phyloP scores from a whole-genome alignment of 1,140 invertebrate genomes.

The Lordiphosa collinella region DNA sequence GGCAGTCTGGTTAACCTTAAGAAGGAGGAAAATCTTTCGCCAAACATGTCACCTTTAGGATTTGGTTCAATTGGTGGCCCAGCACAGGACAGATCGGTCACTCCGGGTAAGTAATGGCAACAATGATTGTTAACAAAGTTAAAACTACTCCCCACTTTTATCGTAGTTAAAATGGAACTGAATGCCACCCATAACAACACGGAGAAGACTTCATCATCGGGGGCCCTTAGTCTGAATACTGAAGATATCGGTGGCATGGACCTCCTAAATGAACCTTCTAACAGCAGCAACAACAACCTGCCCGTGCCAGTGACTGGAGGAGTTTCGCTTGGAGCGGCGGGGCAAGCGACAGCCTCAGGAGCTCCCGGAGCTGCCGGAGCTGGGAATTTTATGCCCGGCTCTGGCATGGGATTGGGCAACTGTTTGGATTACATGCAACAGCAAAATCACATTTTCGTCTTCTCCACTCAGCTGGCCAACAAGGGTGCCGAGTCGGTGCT shows the following conservation, averaged over 20 bases:
- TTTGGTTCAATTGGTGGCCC: slow-evolving; percentile 55
- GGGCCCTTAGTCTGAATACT: slow-evolving; percentile 17
- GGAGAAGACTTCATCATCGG: slow-evolving; percentile 30
- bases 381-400: slow-evolving; percentile 80
- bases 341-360: background rate
- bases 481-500: slow-evolving; percentile 95
- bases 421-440: slow-evolving; percentile 88
- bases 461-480: slow-evolving; percentile 96
- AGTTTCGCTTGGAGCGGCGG: slow-evolving; percentile 2
- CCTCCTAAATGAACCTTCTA: slow-evolving; percentile 28
- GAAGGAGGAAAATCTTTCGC: slow-evolving; percentile 64
- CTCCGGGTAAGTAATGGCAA: slow-evolving; percentile 28
- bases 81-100: slow-evolving; percentile 20
- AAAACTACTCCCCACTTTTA: background rate
- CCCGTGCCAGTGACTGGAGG: slow-evolving; percentile 15
- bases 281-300: slow-evolving; percentile 1
- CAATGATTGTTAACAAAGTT: no score
- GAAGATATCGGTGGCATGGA: slow-evolving; percentile 42
- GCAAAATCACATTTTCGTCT: slow-evolving; percentile 98
- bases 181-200: slow-evolving; percentile 14
- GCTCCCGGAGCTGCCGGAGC: background rate
- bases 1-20: slow-evolving; percentile 61
- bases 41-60: slow-evolving; percentile 64
- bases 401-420: slow-evolving; percentile 34
- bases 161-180: slow-evolving; percentile 53